A percentile compares a stretch with the other conserved stretches of the same genome.
phyloP scores from a whole-genome alignment of 2,888 invertebrate species.

The Spialia ferax region DNA sequence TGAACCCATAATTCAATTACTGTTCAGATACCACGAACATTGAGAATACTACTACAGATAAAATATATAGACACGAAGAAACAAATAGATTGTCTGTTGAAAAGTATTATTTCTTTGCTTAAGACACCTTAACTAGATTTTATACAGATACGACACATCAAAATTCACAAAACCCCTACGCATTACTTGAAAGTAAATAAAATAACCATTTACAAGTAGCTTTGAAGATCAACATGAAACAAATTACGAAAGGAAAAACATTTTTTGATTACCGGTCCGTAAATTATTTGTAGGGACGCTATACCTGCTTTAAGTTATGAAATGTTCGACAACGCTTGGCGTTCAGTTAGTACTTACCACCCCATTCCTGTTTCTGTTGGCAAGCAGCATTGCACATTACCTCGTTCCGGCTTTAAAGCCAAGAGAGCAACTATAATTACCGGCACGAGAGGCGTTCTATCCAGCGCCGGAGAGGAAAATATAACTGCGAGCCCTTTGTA shows the following conservation, averaged over 20 bases:
- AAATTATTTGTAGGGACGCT: neutral
- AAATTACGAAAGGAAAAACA: slow-evolving; percentile 1
- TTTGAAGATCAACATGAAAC: slow-evolving; percentile 12
- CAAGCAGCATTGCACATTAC: slow-evolving; percentile 34
- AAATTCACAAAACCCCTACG: slow-evolving; percentile 20
- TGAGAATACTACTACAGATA: neutral
- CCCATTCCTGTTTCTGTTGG: slow-evolving; percentile 23
- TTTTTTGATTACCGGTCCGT: neutral
- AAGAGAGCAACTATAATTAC: slow-evolving; percentile 40
- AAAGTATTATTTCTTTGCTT: no score
- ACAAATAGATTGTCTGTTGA: neutral
- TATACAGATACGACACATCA: neutral
- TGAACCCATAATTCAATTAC: slow-evolving; percentile 18
- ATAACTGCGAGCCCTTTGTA: slow-evolving; percentile 39
- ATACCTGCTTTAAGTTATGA: neutral
- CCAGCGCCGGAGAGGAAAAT: slow-evolving; percentile 21
- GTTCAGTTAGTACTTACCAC: slow-evolving; percentile 11
- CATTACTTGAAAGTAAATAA: slow-evolving; percentile 25
- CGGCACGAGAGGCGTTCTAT: slow-evolving; percentile 32
- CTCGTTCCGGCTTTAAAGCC: slow-evolving; percentile 29
- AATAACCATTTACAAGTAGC: slow-evolving; percentile 5
- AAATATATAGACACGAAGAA: neutral
- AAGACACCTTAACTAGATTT: neutral
- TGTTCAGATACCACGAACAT: slow-evolving; percentile 6
- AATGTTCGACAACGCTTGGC: slow-evolving; percentile 2